These are phyloP conservation scores for Heterotilapia buettikoferi DNA, from an alignment of 2,113 vertebrate species.

Conservation along the genomic window DNA sequence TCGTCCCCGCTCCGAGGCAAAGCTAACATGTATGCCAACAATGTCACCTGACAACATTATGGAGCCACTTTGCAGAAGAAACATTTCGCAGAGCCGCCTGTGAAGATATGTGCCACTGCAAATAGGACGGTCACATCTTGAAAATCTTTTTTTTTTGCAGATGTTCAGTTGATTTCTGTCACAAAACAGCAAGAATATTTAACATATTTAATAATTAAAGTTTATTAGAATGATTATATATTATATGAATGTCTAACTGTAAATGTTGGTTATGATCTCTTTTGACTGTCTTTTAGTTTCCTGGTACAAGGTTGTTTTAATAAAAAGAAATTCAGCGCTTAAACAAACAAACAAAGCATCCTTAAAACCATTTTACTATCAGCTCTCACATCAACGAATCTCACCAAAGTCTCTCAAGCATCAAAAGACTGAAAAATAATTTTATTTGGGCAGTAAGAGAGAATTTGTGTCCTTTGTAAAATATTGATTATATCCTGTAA, in stretches of 20 bases:
- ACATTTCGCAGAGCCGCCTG: neutral
- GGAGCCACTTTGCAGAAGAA: constrained; percentile 21
- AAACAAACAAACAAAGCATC: neutral
- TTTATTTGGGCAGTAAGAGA: neutral
- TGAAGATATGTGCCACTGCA: neutral
- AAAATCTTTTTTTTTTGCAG: neutral
- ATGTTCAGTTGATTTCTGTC: neutral
- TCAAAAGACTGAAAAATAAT: neutral
- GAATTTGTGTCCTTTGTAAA: neutral
- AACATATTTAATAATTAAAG: neutral
- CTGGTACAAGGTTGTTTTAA: neutral
- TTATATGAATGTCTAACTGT: neutral
- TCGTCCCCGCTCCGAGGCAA: constrained; percentile 53
- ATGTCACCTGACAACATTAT: constrained; percentile 70
- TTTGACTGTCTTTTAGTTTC: neutral
- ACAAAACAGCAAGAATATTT: neutral
- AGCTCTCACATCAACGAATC: neutral
- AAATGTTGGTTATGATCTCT: neutral
- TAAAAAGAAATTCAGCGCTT: neutral
- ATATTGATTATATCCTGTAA: neutral
- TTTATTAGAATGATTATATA: neutral
- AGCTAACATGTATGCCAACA: constrained; percentile 76
- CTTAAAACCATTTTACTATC: neutral
- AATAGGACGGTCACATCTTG: neutral
- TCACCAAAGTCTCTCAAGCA: neutral